Evolutionary conservation across 2,113 vertebrate species (phyloP).

Genomic region (Glaucidium brasilianum): DNA sequence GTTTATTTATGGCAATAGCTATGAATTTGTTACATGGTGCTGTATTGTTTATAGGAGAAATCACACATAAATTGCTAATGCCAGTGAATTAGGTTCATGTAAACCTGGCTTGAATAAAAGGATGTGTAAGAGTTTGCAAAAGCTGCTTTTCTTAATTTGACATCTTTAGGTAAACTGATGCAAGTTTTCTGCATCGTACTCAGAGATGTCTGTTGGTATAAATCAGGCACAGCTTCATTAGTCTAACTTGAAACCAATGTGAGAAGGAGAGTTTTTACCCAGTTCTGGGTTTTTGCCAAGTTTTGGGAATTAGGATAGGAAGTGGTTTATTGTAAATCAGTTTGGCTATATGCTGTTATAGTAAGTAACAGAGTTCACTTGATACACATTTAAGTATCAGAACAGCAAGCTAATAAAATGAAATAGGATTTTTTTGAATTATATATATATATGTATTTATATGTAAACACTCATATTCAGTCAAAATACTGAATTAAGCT

Average conservation of each 20-base stretch:
- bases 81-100: not conserved
- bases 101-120: not conserved
- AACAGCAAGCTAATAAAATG: not conserved
- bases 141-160: not conserved
- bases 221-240: not conserved
- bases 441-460: not conserved
- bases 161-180: not conserved
- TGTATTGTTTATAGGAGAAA: not conserved
- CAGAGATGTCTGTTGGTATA: not conserved
- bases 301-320: not conserved
- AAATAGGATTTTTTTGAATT: not conserved
- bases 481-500: not conserved
- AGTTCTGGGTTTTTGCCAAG: not conserved
- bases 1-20: not conserved
- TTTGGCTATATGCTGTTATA: not conserved
- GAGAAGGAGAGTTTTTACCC: not conserved
- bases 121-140: not conserved
- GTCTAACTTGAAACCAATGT: not conserved
- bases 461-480: not conserved
- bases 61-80: not conserved
- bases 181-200: not conserved
- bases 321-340: slow-evolving; percentile 1
- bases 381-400: not conserved
- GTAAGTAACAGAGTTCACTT: not conserved
- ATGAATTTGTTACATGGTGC: not conserved